Percentiles rank a stretch among this genome's conserved stretches.
Conservation (phyloP, 2,888 invertebrate genomes). For the Endotricha flammealis region DNA sequence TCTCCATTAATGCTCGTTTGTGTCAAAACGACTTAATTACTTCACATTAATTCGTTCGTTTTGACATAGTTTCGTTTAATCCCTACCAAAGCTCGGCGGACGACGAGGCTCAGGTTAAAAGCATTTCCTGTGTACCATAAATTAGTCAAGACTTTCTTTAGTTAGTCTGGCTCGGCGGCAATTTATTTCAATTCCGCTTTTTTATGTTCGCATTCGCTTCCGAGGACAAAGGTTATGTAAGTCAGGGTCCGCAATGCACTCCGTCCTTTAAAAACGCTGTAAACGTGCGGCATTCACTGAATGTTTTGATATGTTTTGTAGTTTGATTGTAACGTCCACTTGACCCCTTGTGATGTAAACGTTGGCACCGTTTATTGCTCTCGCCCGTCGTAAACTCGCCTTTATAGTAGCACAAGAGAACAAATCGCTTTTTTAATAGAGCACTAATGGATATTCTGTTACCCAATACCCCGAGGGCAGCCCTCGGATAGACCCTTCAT, state of each 20-base stretch:
- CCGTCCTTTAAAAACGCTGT: constrained; percentile 10
- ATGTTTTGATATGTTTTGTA: constrained; percentile 29
- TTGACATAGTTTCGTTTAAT: constrained; percentile 46
- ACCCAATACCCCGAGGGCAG: constrained; percentile 27
- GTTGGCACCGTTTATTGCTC: constrained; percentile 42
- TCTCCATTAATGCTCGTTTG: constrained; percentile 59
- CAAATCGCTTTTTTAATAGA: constrained; percentile 53
- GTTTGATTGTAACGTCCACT: constrained; percentile 45
- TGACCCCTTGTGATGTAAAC: constrained; percentile 47
- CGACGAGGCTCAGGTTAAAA: constrained; percentile 1
- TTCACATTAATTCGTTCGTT: constrained; percentile 46
- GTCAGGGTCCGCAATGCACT: not conserved
- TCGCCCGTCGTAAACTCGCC: constrained; percentile 43
- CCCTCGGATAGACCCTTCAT: constrained; percentile 24
- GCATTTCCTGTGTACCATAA: constrained; percentile 2
- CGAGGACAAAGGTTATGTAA: not conserved
- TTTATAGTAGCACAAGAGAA: constrained; percentile 46
- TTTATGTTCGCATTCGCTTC: not conserved
- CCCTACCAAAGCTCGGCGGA: constrained; percentile 26
- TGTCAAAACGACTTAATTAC: constrained; percentile 68
- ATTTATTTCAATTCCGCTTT: constrained; percentile 3
- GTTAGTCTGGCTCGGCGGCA: not conserved
- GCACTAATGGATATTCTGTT: constrained; percentile 43
- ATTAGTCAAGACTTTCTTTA: constrained; percentile 2
- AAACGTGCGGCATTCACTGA: constrained; percentile 26